phyloP scores from a whole-genome alignment of 2,888 invertebrate genomes.

The Esperia sulphurella region DNA sequence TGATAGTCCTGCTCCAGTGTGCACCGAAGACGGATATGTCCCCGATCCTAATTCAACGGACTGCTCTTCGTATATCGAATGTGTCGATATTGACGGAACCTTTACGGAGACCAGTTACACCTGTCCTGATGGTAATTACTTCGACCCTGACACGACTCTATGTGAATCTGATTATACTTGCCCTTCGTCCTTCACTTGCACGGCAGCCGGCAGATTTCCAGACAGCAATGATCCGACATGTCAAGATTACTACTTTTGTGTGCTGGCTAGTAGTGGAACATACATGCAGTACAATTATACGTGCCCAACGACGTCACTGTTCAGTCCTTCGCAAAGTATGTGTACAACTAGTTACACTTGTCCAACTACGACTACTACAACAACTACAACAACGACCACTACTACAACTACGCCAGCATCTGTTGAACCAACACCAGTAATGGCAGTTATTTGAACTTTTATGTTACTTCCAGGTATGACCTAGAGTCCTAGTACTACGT shows the following conservation, averaged over 20 bases:
- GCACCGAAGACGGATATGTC: conserved; percentile 50
- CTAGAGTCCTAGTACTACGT: too few relatives aligned
- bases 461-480: too few relatives aligned
- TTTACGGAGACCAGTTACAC: conserved; percentile 39
- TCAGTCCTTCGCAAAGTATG: conserved; percentile 45
- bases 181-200: conserved; percentile 44
- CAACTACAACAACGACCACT: too few relatives aligned
- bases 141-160: conserved; percentile 48
- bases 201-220: conserved; percentile 55
- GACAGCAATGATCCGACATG: conserved; percentile 57
- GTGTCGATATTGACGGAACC: conserved; percentile 44
- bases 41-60: conserved; percentile 47
- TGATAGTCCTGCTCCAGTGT: conserved; percentile 30
- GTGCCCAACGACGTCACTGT: conserved; percentile 60
- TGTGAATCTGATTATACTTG: conserved; percentile 56
- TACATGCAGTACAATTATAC: conserved; percentile 51
- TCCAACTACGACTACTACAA: conserved; percentile 14
- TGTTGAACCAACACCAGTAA: too few relatives aligned
- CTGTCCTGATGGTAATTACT: conserved; percentile 51
- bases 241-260: conserved; percentile 59
- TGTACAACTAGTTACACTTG: conserved; percentile 64
- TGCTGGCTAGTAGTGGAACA: conserved; percentile 35
- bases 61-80: conserved; percentile 54
- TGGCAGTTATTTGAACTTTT: too few relatives aligned
- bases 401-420: too few relatives aligned